Evolutionary conservation across 2,113 vertebrate genomes (phyloP), one percentile per base, ranked within the genome.

Genomic region (Tauraco erythrolophus): DNA sequence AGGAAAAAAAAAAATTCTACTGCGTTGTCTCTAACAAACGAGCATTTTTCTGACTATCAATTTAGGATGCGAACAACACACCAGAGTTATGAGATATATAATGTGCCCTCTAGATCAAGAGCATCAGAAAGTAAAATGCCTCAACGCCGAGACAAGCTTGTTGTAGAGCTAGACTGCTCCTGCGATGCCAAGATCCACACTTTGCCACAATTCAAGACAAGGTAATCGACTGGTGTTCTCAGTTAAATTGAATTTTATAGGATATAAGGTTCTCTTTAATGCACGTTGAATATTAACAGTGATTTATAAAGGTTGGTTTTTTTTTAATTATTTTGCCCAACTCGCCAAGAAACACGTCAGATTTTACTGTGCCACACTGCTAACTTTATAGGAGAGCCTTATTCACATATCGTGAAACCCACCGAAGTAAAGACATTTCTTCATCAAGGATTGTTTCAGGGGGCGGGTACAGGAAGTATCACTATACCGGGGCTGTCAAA

Each of bases 381-480:
- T 92, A 92, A 96, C 85, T 94, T 92, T 96, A 85, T 88, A 56
- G 89, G 62, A 92, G 66, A 94, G 10, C 11, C 74, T 88, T 88
- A 83, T 64, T 79, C 91, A 79, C 41, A 39, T 89, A 94, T 83
- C 24, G 1, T 66, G 82, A 94, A 92, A 96, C 33, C 35, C 69
- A 89, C 22, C 7, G 21, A 95, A 79, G 65, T 69, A 61, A 81
- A 72, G 89, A 91, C 46, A 64, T 91, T 91, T 95, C 89, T 95
- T 82, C 93, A 81, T 82, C 85, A 64, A 68, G 58, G 22, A 78
- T 78, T 62, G 41, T 89, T 94, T 92, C 41, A 72, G 66, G 91
- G 88, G 97, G 93, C 45, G 89, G 91, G 62, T 65, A 95, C 94
- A 96, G 96, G 96, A 97, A 97, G 93, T 96, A 93, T 93, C 37